These are phyloP conservation scores for Poecile montanus DNA, from an alignment of 2,797 vertebrate species.

Conservation along the genomic window DNA sequence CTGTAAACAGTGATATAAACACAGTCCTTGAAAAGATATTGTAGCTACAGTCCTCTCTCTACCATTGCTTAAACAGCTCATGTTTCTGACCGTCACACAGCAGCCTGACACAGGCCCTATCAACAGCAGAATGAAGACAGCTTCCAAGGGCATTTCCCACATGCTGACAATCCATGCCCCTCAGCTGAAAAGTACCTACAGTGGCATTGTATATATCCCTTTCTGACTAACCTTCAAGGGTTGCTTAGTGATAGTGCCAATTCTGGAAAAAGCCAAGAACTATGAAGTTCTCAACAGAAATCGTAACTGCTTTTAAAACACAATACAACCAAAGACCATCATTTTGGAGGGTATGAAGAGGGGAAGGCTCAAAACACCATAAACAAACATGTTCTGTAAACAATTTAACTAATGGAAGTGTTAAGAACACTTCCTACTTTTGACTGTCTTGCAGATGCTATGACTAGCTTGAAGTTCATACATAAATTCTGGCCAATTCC, in stretches of 20 bases:
- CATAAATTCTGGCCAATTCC: background rate
- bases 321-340: background rate
- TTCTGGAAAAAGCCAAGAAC: background rate
- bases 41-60: background rate
- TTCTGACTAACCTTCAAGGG: background rate
- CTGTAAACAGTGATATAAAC: background rate
- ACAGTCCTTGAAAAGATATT: background rate
- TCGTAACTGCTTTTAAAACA: background rate
- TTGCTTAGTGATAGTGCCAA: background rate
- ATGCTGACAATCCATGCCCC: background rate
- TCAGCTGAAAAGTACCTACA: background rate
- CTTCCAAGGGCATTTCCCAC: background rate
- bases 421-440: background rate
- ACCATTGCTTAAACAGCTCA: accelerated
- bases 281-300: background rate
- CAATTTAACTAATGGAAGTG: background rate
- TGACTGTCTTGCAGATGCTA: background rate
- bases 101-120: background rate
- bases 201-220: background rate
- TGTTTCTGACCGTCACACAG: background rate
- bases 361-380: background rate
- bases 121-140: background rate
- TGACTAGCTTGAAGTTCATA: background rate
- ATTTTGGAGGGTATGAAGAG: background rate
- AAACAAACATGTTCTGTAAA: background rate